Conservation (phyloP, 2,888 invertebrate genomes). For the Torymus tubicola region DNA sequence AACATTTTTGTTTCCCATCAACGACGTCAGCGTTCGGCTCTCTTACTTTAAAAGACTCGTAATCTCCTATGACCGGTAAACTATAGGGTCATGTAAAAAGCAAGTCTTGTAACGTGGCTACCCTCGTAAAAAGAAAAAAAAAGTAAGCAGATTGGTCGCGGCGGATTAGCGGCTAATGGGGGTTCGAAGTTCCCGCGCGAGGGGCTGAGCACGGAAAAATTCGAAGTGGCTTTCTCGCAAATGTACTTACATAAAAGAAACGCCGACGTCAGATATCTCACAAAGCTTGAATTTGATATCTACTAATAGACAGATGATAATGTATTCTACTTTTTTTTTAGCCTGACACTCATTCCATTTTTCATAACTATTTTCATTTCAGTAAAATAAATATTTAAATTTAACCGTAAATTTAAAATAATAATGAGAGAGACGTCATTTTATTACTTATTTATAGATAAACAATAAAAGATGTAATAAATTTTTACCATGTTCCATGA, state of each 20-base stretch:
- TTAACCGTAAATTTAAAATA: no score
- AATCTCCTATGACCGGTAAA: constrained; percentile 6
- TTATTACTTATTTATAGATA: no score
- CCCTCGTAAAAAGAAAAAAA: constrained; percentile 45
- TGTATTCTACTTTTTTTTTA: no score
- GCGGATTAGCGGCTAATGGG: constrained; percentile 57
- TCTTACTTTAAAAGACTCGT: constrained; percentile 27
- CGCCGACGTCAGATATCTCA: constrained; percentile 1
- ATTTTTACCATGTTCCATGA: no score
- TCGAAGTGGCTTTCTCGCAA: constrained; percentile 25
- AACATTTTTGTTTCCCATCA: constrained; percentile 9
- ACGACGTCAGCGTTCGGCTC: not conserved
- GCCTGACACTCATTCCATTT: no score
- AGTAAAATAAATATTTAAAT: no score
- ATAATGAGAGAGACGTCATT: no score
- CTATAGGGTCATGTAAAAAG: constrained; percentile 30
- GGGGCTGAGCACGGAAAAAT: constrained; percentile 30
- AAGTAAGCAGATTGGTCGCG: constrained; percentile 61
- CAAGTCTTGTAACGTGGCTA: constrained; percentile 54
- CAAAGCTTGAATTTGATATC: no score
- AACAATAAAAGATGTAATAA: no score
- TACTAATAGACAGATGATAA: no score
- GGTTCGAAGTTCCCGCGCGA: constrained; percentile 18
- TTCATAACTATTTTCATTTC: no score
- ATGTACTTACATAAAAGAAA: constrained; percentile 1